phyloP scores from a whole-genome alignment of 2,797 vertebrate species.

The Acropternis orthonyx region DNA sequence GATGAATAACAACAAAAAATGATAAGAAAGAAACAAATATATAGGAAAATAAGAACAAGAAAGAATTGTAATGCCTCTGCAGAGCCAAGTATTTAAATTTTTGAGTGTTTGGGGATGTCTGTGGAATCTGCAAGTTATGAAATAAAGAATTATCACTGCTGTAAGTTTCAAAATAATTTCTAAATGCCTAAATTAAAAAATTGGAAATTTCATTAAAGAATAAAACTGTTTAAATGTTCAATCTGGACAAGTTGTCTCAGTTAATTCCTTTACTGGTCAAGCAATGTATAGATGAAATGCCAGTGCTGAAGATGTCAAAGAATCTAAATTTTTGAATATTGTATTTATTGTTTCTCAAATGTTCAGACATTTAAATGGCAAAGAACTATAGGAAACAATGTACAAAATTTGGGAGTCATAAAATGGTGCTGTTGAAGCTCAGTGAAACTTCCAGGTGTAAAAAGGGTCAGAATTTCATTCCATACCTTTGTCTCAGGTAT shows the following conservation, averaged over 20 bases:
- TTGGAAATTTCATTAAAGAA: conserved; percentile 37
- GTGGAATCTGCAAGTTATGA: conserved; percentile 61
- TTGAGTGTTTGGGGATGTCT: conserved; percentile 42
- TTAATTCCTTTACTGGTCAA: background rate
- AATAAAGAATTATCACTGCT: conserved; percentile 57
- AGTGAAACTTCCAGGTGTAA: background rate
- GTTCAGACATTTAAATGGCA: background rate
- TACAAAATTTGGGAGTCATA: background rate
- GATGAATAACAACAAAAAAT: conserved; percentile 33
- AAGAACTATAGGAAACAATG: background rate
- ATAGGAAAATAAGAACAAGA: conserved; percentile 42
- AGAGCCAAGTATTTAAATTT: conserved; percentile 53
- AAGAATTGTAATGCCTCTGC: conserved; percentile 21
- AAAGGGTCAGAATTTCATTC: background rate
- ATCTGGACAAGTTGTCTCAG: background rate
- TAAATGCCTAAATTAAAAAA: conserved; percentile 24
- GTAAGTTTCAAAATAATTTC: conserved; percentile 33
- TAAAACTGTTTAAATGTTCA: conserved; percentile 5
- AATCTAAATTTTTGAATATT: background rate
- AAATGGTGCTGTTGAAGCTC: background rate
- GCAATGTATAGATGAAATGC: background rate
- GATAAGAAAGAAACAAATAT: conserved; percentile 26
- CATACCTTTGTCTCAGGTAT: background rate
- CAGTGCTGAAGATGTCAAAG: background rate
- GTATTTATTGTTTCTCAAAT: background rate